Base-by-base conservation (phyloP, 2,113 vertebrate species). In the Gallinago jamesoni region DNA sequence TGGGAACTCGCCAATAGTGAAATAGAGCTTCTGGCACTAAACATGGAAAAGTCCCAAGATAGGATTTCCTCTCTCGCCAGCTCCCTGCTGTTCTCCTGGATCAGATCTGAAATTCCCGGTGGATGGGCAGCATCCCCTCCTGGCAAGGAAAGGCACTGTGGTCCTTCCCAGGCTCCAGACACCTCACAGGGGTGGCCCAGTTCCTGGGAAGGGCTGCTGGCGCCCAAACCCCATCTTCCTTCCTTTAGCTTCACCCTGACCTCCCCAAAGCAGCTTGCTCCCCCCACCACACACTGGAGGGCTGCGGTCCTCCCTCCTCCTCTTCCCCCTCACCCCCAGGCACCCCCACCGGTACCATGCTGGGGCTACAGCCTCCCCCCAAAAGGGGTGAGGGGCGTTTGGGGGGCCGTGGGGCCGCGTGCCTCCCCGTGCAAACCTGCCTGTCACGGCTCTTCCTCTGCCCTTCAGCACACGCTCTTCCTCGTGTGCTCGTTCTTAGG, bases 341-440 rank as follows among this genome's bases (percentile, higher is more conserved):
- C 41, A 67, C 50, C 22, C 47, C 20, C 53, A 24, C 5, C 45
- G 52, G 37, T 60, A 68, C 47, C 10, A 12, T 22, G 16, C 76
- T 53, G 56, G 17, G 50, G 30, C 45, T 84, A 27, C 31, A 53
- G 7, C 5, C 18, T 47, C 9, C 9, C 9, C 43, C n/a, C 20
- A 10, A 22, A 8, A 27, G 3, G 59, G 56, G 25, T 72, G 48
- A 57, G 70, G 84, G 43, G 30, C 1, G 4, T 33, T 70, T 45
- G 28, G 1, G 5, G 47, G 68, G 47, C 28, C 3, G 0, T 1
- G 3, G 0, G 13, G 19, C 75, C 73, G 33, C 1, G 0, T 69
- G 56, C 39, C 55, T 90, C 47, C 43, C 9, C 2, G 1, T 62
- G 53, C 78, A 96, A 94, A 90, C 77, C 81, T 43, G 48, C 73